Evolutionary conservation across 2,113 vertebrate species (phyloP), one percentile per base, ranked within the genome.

Genomic region (Baryphthengus martii): DNA sequence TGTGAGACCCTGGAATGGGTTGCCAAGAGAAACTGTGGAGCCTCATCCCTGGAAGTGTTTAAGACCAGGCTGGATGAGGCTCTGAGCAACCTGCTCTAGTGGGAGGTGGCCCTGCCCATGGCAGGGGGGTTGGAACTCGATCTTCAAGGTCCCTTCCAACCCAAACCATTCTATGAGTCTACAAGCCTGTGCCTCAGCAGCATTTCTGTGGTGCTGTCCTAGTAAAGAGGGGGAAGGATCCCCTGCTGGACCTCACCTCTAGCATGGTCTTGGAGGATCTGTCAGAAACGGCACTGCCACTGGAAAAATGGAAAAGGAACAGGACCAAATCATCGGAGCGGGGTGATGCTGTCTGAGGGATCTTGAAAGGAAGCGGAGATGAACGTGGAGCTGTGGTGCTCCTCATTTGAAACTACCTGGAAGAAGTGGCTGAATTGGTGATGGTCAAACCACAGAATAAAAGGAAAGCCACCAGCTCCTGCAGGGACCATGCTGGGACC

Each of bases 381-480:
- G 40, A 53, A 40, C 16, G 0, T 0, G 39, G 61, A 62, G 13
- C 50, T 89, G 61, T 9, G 6, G 52, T 23, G 11, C 18, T 50
- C 9, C 9, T 50, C 3, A 1, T 0, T 52, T 42, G 33, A 42
- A 71, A 49, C n/a, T 5, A 2, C 26, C 9, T 17, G 5, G 62
- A 74, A 74, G 7, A 19, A 75, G 21, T 7, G 13, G 7, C 29
- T 7, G 6, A 52, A 50, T 31, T 59, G 19, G 6, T 19, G 44
- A 20, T 10, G 33, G 28, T 49, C 35, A 31, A 55, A 44, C 10
- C 19, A 40, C 35, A 26, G 44, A 61, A 50, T 17, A 20, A 29
- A n/a, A 17, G 49, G 33, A 44, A 70, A 70, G 28, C 7, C 49
- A 15, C 11, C 24, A 37, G 28, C 21, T 72, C 49, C 24, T n/a